Evolutionary conservation across 2,888 invertebrate species (phyloP), one percentile per base, ranked within the genome.

Genomic region (Ptychoptera albimana): DNA sequence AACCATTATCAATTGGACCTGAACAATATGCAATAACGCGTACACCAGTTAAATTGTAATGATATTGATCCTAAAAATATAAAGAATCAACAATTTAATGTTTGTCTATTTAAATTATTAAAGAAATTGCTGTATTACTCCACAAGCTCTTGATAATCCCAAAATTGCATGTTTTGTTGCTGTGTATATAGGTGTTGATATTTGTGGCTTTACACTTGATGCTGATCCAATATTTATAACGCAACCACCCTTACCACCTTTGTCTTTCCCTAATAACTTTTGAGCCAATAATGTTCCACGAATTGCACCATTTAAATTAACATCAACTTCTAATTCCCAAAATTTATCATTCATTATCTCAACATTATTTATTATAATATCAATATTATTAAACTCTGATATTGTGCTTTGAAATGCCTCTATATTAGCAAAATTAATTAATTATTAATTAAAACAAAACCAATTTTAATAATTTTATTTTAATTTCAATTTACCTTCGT

Each of bases 281-380:
- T 83, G 75, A 3, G 82, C 84, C 36, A 85, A 64, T 39, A 82
- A 63, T 2, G 80, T 77, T 11, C 83, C 82, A 46, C 82, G 73
- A 49, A 84, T 82, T 8, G 81, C 77, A 2, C 84, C 84, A 56
- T 82, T 85, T 62, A 84, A 69, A 64, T 85, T 85, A 13, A 82
- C 79, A 54, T 82, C 81, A 34, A 82, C 76, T 64, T 80, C 76
- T 11, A 80, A 66, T 57, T 82, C 79, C 81, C 82, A 82, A 54
- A 79, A 75, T 52, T 78, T 67, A 56, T 82, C 82, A 58, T 81
- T 81, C 75, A 82, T 77, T 36, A 82, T 77, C 4, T 83, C 84
- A 9, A 84, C 84, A 61, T 84, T 84, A 63, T 84, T 85, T 49
- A 83, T 74, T 11, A 84, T 81, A 49, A 85, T 79, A 59, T 84